These are phyloP conservation scores for Manis crassicaudata DNA, from an alignment of 2,797 vertebrate species.

Conservation along the genomic window DNA sequence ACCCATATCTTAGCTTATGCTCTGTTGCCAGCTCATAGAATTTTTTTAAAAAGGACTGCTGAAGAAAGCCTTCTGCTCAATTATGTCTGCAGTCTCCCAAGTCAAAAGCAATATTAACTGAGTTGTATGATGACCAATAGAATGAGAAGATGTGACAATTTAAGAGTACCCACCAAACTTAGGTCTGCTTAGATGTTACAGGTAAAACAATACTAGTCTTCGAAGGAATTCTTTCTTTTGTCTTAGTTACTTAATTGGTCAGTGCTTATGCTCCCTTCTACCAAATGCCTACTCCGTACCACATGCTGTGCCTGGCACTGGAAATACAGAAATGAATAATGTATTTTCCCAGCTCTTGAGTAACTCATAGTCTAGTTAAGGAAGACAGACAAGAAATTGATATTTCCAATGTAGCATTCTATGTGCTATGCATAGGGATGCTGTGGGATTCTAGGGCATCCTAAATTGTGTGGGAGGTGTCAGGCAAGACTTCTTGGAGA, in stretches of 20 bases:
- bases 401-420: neutral
- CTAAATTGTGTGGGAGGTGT: neutral
- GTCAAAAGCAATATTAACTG: neutral
- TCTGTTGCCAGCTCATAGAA: neutral
- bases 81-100: neutral
- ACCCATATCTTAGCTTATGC: neutral
- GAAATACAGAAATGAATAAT: conserved; percentile 20
- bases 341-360: neutral
- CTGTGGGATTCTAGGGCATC: neutral
- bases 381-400: neutral
- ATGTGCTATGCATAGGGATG: neutral
- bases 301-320: neutral
- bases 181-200: neutral
- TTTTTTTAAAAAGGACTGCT: neutral
- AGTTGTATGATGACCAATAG: neutral
- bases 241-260: neutral
- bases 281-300: conserved; percentile 7
- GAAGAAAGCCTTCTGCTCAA: neutral
- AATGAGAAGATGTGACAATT: conserved; percentile 34
- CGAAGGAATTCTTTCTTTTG: conserved; percentile 42
- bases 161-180: conserved; percentile 10
- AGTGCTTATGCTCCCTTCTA: neutral
- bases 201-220: neutral
- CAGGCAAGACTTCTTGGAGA: neutral
- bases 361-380: neutral